A percentile compares a stretch with the other conserved stretches of the same genome.
Evolutionary conservation across 2,797 vertebrate genomes (phyloP).

Genomic region (Fistularia commersonii): DNA sequence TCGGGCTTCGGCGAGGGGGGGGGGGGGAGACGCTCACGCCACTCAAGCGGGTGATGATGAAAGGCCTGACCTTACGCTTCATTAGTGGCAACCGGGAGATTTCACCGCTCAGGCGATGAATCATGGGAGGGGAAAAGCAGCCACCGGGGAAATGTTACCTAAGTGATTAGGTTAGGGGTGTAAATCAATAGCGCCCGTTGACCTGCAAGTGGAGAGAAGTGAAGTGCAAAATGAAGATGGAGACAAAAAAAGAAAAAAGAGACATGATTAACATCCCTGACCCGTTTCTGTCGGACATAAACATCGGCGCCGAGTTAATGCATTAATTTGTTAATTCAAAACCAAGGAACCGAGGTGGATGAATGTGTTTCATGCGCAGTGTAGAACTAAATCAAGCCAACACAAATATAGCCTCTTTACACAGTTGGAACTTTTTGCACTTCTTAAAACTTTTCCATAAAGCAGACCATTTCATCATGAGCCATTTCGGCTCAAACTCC

Average conservation of each 20-base stretch:
- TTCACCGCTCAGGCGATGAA: conserved; percentile 63
- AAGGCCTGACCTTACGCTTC: conserved; percentile 72
- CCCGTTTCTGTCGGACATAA: conserved; percentile 15
- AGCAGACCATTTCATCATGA: too few species aligned
- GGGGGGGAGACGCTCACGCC: conserved; percentile 36
- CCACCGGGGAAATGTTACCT: conserved; percentile 67
- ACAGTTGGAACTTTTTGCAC: too few species aligned
- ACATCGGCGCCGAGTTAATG: neutral
- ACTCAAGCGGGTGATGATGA: conserved; percentile 72
- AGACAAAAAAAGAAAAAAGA: conserved; percentile 45
- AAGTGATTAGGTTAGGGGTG: conserved; percentile 71
- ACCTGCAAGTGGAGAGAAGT: conserved; percentile 54
- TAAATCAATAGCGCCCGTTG: conserved; percentile 69
- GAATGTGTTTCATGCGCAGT: conserved; percentile 2
- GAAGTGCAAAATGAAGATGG: conserved; percentile 54
- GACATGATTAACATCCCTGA: conserved; percentile 56
- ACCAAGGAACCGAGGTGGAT: conserved; percentile 9
- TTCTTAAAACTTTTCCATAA: too few species aligned
- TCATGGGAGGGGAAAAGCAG: conserved; percentile 57
- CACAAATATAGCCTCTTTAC: too few species aligned
- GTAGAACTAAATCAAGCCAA: too few species aligned
- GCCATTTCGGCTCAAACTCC: too few species aligned
- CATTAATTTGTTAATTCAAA: neutral
- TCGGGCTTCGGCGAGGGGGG: too few species aligned
- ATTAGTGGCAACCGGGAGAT: conserved; percentile 70